These are phyloP conservation scores for Amphiura filiformis DNA, from an alignment of 35 echinoderm and acorn worm genomes.

Conservation along the genomic window DNA sequence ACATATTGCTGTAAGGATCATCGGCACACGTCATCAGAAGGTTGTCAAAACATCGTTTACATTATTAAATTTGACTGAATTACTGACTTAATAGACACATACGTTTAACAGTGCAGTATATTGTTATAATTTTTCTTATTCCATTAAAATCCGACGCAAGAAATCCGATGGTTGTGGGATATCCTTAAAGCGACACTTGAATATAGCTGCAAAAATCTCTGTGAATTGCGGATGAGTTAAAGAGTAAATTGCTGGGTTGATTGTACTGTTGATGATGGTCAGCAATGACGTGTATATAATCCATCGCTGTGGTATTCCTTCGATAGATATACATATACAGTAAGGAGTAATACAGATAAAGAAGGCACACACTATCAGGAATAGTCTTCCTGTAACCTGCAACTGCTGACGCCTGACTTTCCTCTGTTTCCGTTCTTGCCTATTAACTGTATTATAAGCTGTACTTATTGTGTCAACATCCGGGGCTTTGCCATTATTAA, in stretches of 20 bases:
- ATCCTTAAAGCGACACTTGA: background rate
- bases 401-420: constrained; percentile 6
- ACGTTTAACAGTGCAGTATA: no score
- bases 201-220: background rate
- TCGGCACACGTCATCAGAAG: no score
- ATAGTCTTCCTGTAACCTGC: constrained; percentile 49
- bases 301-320: background rate
- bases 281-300: background rate
- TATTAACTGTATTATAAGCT: background rate
- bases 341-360: constrained; percentile 56
- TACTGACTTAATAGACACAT: no score
- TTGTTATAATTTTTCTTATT: no score
- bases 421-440: background rate
- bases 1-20: no score
- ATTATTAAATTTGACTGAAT: no score
- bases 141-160: background rate
- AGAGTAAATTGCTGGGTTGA: background rate
- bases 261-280: background rate
- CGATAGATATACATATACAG: constrained; percentile 35
- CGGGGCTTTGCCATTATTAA: background rate
- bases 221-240: background rate
- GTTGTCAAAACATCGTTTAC: no score
- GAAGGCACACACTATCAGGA: constrained; percentile 47
- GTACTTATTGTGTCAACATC: no score
- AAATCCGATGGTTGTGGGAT: background rate